These are phyloP conservation scores for Anabacerthia variegaticeps DNA, from an alignment of 2,797 vertebrate species.

Conservation along the genomic window DNA sequence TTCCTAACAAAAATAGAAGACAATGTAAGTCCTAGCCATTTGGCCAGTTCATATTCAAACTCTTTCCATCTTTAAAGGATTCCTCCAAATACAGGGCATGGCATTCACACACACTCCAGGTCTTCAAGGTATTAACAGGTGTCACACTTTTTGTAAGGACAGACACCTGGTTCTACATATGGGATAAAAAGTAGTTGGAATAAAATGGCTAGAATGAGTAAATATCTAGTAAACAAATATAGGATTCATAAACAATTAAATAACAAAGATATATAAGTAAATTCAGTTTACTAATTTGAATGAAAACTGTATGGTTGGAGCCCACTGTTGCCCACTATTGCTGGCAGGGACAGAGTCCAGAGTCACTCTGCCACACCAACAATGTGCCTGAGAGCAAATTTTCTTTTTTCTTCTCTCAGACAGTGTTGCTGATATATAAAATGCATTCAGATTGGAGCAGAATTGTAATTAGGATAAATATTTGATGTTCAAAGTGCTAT, in stretches of 20 bases:
- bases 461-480: constrained; percentile 69
- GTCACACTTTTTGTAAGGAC: background rate
- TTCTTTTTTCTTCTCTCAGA: background rate
- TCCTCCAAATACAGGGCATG: background rate
- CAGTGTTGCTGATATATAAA: background rate
- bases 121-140: background rate
- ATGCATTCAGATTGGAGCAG: constrained; percentile 46
- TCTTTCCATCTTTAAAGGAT: background rate
- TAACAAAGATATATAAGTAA: background rate
- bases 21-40: background rate
- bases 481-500: constrained; percentile 53
- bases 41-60: background rate
- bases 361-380: background rate
- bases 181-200: background rate
- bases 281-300: background rate
- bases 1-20: background rate
- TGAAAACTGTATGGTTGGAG: background rate
- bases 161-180: background rate
- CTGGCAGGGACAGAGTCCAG: background rate
- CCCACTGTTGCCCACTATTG: background rate
- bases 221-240: background rate
- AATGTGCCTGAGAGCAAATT: background rate
- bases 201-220: background rate
- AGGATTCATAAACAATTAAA: background rate
- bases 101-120: background rate